Conservation (phyloP, 2,888 invertebrate genomes). For the Keiferia lycopersicella region DNA sequence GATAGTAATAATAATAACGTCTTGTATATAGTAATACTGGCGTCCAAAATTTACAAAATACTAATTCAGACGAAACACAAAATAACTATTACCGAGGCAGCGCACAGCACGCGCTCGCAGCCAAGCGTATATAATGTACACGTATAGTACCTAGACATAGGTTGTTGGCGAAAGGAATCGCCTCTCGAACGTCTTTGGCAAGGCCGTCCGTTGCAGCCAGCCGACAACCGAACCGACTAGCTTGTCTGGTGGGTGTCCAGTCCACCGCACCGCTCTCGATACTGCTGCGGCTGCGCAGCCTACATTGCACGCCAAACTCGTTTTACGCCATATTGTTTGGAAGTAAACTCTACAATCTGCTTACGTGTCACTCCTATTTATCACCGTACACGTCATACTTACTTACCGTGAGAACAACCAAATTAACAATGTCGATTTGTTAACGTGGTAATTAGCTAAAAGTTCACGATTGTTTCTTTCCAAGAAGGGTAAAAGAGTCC, state of each 20-base stretch:
- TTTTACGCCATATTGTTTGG: constrained; percentile 20
- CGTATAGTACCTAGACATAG: constrained; percentile 19
- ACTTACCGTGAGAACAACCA: background rate
- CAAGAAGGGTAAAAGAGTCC: constrained; percentile 58
- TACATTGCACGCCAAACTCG: constrained; percentile 25
- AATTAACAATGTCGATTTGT: constrained; percentile 33
- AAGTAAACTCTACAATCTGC: constrained; percentile 1
- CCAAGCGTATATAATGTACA: constrained; percentile 18
- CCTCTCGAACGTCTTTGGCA: constrained; percentile 62
- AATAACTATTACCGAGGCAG: background rate
- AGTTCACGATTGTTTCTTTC: constrained; percentile 61
- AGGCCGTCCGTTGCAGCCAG: constrained; percentile 56
- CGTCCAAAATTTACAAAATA: background rate
- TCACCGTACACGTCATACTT: background rate
- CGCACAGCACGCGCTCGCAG: background rate
- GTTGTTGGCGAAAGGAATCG: constrained; percentile 59
- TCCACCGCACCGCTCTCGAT: constrained; percentile 27
- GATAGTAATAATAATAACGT: background rate
- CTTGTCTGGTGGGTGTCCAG: constrained; percentile 38
- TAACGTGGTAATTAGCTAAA: constrained; percentile 52
- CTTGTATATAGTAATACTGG: background rate
- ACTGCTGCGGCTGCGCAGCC: constrained; percentile 22
- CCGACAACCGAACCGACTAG: constrained; percentile 37
- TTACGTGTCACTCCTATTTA: background rate
- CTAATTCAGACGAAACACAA: background rate